phyloP scores from a whole-genome alignment of 2,888 invertebrate species.

The Eurois occulta region DNA sequence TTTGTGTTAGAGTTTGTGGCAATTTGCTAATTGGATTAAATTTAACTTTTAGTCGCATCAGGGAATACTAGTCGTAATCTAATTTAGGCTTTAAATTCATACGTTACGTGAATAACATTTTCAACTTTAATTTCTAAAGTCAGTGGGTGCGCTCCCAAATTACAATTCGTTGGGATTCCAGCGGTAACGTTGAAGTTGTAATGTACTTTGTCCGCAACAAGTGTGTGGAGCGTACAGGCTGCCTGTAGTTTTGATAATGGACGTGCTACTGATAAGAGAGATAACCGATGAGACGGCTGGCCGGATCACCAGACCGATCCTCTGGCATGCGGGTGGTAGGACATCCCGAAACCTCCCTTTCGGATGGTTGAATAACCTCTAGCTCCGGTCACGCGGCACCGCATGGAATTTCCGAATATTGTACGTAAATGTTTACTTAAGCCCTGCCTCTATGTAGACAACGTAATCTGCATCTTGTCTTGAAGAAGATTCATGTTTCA shows the following conservation, averaged over 20 bases:
- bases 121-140: conserved; percentile 40
- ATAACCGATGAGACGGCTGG: conserved; percentile 68
- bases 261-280: conserved; percentile 76
- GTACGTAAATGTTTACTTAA: conserved; percentile 41
- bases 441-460: conserved; percentile 11
- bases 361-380: conserved; percentile 38
- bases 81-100: conserved; percentile 53
- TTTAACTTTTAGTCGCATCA: conserved; percentile 28
- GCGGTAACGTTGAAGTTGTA: conserved; percentile 60
- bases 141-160: conserved; percentile 33
- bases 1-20: conserved; percentile 33
- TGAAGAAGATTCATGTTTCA: conserved; percentile 23
- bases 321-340: conserved; percentile 44
- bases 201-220: conserved; percentile 70
- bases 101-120: conserved; percentile 41
- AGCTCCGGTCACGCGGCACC: conserved; percentile 8
- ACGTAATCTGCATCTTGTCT: conserved; percentile 8
- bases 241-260: conserved; percentile 84
- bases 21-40: conserved; percentile 54
- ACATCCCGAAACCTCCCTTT: conserved; percentile 58
- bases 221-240: conserved; percentile 63
- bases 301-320: conserved; percentile 26
- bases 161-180: conserved; percentile 67
- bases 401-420: conserved; percentile 32
- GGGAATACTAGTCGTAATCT: conserved; percentile 28